These are phyloP conservation scores for Branchipolynoe longqiensis DNA, from an alignment of 2,888 invertebrate species.

Conservation along the genomic window DNA sequence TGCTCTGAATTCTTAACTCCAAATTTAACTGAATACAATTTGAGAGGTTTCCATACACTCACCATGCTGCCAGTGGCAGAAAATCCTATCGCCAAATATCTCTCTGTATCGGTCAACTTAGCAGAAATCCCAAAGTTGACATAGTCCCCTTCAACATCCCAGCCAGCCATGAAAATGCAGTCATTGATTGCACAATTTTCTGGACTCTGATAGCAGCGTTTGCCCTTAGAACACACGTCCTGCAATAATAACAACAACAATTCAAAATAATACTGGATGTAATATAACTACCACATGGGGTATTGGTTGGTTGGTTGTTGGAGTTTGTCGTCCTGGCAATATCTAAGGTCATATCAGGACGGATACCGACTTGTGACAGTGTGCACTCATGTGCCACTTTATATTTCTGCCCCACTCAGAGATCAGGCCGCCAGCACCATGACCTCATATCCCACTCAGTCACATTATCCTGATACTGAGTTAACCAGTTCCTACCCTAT, in stretches of 20 bases:
- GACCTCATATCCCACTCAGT: too few relatives aligned
- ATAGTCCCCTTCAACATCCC: conserved; percentile 8
- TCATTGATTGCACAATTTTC: background rate
- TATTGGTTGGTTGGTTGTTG: too few relatives aligned
- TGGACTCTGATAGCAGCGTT: background rate
- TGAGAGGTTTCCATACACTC: background rate
- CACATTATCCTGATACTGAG: too few relatives aligned
- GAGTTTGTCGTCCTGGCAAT: too few relatives aligned
- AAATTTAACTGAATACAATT: background rate
- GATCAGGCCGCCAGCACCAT: too few relatives aligned
- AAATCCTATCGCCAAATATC: conserved; percentile 21
- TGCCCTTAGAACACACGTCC: background rate
- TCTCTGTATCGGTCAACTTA: background rate
- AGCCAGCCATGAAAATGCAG: background rate
- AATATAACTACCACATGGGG: too few relatives aligned
- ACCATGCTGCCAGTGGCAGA: conserved; percentile 9
- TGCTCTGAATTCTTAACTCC: too few relatives aligned
- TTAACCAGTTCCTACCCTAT: too few relatives aligned
- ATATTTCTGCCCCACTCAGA: too few relatives aligned
- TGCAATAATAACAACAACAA: background rate
- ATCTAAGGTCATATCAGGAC: too few relatives aligned
- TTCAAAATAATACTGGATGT: background rate
- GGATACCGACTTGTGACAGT: too few relatives aligned
- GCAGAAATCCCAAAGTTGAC: background rate
- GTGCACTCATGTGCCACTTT: too few relatives aligned